Percentiles rank a stretch among this genome's conserved stretches.
phyloP scores from a whole-genome alignment of 2,888 invertebrate species.

The Iselma pallidipennis region DNA sequence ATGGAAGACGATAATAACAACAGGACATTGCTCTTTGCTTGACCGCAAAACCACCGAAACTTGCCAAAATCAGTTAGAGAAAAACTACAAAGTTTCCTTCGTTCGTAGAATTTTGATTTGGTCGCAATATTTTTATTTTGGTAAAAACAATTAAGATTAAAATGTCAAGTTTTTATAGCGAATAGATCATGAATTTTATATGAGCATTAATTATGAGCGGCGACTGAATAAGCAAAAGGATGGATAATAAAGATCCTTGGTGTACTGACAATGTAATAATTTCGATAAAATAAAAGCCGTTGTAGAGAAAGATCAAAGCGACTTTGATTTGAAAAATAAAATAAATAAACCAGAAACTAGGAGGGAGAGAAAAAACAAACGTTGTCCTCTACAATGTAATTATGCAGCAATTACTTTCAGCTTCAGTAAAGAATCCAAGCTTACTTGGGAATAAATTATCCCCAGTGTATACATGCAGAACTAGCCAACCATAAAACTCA shows the following conservation, averaged over 20 bases:
- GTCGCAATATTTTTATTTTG: no score
- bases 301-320: neutral
- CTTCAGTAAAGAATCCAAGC: constrained; percentile 12
- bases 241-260: neutral
- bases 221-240: neutral
- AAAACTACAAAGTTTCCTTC: neutral
- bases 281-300: neutral
- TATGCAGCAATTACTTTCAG: constrained; percentile 21
- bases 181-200: neutral
- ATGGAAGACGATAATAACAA: neutral
- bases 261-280: neutral
- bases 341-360: neutral
- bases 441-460: constrained; percentile 21
- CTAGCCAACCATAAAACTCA: constrained; percentile 20
- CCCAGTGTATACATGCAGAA: constrained; percentile 16
- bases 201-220: constrained; percentile 2
- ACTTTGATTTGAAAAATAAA: neutral
- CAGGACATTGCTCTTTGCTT: neutral
- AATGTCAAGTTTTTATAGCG: neutral
- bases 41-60: neutral
- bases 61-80: neutral
- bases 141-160: neutral
- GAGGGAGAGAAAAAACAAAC: neutral
- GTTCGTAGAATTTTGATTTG: no score
- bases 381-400: constrained; percentile 13